Percentiles rank a stretch among this genome's conserved stretches.
These are phyloP conservation scores for Chiloscyllium punctatum DNA, from an alignment of 2,797 vertebrate species.

Conservation along the genomic window DNA sequence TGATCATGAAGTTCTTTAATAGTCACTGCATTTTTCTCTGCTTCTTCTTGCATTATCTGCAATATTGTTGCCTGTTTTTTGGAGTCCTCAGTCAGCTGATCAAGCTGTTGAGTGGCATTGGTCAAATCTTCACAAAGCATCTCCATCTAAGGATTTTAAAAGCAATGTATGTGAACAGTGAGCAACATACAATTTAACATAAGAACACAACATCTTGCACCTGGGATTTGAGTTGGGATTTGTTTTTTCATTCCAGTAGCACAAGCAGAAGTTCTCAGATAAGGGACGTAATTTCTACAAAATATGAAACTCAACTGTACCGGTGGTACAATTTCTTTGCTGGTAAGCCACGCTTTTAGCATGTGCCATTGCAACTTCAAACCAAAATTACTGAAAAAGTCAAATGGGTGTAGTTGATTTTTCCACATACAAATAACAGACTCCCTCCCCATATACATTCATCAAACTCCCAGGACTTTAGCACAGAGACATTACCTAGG, in stretches of 20 bases:
- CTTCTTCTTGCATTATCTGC: conserved; percentile 67
- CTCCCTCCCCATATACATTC: too few relatives aligned
- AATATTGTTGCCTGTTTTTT: conserved; percentile 72
- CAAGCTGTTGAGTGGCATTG: conserved; percentile 77
- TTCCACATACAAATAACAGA: too few relatives aligned
- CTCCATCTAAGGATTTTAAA: conserved; percentile 62
- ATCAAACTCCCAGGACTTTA: too few relatives aligned
- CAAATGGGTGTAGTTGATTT: not conserved
- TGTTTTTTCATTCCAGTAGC: not conserved
- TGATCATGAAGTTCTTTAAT: conserved; percentile 71
- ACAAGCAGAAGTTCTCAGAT: not conserved
- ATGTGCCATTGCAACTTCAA: not conserved
- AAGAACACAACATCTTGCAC: not conserved
- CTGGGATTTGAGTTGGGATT: not conserved
- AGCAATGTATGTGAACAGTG: not conserved
- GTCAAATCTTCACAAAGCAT: conserved; percentile 79
- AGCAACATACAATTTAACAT: not conserved
- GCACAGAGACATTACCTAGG: too few relatives aligned
- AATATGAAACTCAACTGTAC: too few relatives aligned
- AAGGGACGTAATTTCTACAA: not conserved
- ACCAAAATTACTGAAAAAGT: not conserved
- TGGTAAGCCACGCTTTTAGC: not conserved
- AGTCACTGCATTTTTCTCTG: conserved; percentile 60
- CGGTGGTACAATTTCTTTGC: not conserved
- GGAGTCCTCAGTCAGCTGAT: conserved; percentile 73